Base-by-base conservation (phyloP, 2,888 invertebrate genomes). In the Latrodectus hesperus region DNA sequence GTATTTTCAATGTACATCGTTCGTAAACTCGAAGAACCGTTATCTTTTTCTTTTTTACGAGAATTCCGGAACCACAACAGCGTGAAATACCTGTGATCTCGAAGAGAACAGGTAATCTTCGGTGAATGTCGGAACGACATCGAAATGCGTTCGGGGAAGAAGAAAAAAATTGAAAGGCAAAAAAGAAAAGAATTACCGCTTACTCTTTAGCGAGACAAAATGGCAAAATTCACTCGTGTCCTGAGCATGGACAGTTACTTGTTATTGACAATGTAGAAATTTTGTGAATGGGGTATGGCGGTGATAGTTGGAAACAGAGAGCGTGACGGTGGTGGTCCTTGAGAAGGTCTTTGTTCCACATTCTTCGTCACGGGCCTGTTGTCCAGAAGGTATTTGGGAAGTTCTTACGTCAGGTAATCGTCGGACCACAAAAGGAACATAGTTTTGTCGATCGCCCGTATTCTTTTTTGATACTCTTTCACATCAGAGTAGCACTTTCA, bases 291-390 rank as follows among this genome's bases (percentile, higher is more conserved):
- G 12, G n/a, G 16, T n/a, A 60, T 60, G 12, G 12, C n/a, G 60
- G 60, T 60, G 60, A 60, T n/a, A 60, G 60, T 60, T 60, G 11
- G 60, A 65, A 51, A 65, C 79, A 51, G 26, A 53, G 81, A 74
- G 68, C 75, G 68, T 75, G 68, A 38, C 70, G 75, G 51, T 67
- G 79, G 73, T n/a, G n/a, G 86, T 80, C 85, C 85, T 80, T 85
- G 75, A 80, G 81, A 86, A 86, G 86, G 86, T 87, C 86, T 87
- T 87, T 87, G 86, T 87, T 75, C 86, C 81, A 87, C 81, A 87
- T 87, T 81, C 86, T 26, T 81, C 86, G 86, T 81, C 77, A 81
- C 81, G 86, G 81, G 38, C 86, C 81, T 80, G 22, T 87, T 81
- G 77, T 17, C 67, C 9, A 70, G 72, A 72, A 81, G 81, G 74